Evolutionary conservation across 2,797 vertebrate genomes (phyloP), one percentile per base, ranked within the genome.

Genomic region (Parambassis ranga): DNA sequence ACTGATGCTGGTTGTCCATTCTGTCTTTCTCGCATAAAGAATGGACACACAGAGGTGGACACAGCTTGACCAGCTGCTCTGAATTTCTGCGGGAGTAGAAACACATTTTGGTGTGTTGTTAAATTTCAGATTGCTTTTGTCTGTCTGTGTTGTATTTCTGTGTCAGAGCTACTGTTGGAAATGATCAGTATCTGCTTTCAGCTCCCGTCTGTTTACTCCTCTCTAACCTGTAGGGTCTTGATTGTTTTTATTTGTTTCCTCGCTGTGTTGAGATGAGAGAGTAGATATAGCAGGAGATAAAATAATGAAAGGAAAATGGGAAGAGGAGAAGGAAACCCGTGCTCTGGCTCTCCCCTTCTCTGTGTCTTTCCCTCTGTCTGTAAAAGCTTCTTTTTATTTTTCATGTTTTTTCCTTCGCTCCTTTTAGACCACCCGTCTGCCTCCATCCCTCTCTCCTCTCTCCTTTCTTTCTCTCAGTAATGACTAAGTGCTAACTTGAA

Each of bases 401-500:
- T 44, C 36, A 62, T 63, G 24, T 42, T 23, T 38, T 3, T n/a
- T 47, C 24, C 5, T 30, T 33, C 14, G 50, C 10, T 7, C 15
- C 27, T 22, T 35, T 5, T 0, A 14, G 6, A 10, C 32, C 30
- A 19, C 18, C 10, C 7, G 2, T 65, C 56, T 42, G 6, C 23
- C 41, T 71, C 33, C 49, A 37, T 37, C 20, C 31, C 19, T 37
- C 37, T 33, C 43, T 44, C 20, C 32, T 27, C 16, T 23, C 53
- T 30, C 36, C n/a, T 51, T 26, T 35, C 48, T 33, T 48, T 58
- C 9, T 59, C 33, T 55, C 56, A 24, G 39, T 69, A 70, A 80
- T 73, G 56, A 83, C 60, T 53, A 37, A 63, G 59, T 69, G 62
- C 70, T 75, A 78, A 85, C 76, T 77, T 83, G 70, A 87, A 84